These are phyloP conservation scores for Glaucidium brasilianum DNA, from an alignment of 2,113 vertebrate species.

Conservation along the genomic window DNA sequence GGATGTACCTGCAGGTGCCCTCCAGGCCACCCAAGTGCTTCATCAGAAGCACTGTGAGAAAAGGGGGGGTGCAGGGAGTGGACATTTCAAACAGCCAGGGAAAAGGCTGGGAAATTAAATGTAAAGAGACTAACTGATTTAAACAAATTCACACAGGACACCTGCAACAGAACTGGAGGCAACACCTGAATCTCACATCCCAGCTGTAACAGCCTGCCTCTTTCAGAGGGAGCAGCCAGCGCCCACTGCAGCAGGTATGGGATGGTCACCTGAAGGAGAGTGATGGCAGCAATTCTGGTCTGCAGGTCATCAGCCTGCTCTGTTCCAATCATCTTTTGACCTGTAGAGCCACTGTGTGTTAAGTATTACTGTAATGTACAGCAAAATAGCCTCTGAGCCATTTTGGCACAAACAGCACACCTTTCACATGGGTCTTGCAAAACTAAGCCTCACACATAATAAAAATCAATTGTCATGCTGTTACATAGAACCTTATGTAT, in stretches of 20 bases:
- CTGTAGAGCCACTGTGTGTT: neutral
- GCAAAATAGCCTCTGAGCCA: neutral
- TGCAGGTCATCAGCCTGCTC: neutral
- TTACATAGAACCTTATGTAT: fast-evolving
- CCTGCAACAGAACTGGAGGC: neutral
- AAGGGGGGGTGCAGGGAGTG: fast-evolving
- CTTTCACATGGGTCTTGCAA: neutral
- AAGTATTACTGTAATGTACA: neutral
- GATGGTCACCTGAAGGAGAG: fast-evolving
- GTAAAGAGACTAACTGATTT: neutral
- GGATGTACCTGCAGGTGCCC: neutral
- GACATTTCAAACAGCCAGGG: neutral
- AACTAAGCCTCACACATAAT: neutral
- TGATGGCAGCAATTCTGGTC: neutral
- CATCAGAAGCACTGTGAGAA: neutral
- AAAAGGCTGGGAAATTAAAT: neutral
- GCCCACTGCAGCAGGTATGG: fast-evolving
- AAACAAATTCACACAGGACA: neutral
- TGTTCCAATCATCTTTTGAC: fast-evolving
- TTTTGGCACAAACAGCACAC: neutral
- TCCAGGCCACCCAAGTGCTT: neutral
- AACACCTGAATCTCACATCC: neutral
- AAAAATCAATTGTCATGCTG: fast-evolving
- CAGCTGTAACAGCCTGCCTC: neutral
- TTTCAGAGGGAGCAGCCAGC: neutral